Evolutionary conservation across 2,113 vertebrate genomes (phyloP), one percentile per base, ranked within the genome.

Genomic region (Sinocyclocheilus anshuiensis): DNA sequence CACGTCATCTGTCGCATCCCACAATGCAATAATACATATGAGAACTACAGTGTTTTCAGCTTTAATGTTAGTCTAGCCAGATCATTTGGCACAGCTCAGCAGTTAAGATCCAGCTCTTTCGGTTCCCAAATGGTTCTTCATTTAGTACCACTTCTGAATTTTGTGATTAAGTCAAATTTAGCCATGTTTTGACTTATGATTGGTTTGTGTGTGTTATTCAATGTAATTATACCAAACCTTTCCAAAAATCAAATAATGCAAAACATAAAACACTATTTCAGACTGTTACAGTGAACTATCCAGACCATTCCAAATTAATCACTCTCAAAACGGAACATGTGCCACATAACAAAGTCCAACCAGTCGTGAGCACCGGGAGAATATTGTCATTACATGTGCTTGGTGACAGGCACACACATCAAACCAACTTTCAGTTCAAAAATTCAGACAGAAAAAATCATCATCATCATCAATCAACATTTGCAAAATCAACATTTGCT

Each of bases 41-140:
- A 24, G 45, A 29, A 63, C 22, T 76, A 4, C 71, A n/a, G 24
- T 75, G 53, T 59, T 84, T 61, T 59, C 76, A 87, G 76, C 65
- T 69, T 29, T 33, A 69, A 3, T 16, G 18, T 59, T 42, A 36
- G 83, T 84, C 22, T 65, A 57, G 55, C 16, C 2, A 1, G 6
- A 20, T 3, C 16, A 57, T 57, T 57, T 57, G 18, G 18, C 55
- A 20, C 2, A 57, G 6, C 6, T 57, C 55, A 57, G 55, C 18
- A 57, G 55, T 57, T 57, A 57, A 55, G 53, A 20, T 55, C 53
- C 16, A 55, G 55, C 18, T 57, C 55, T 22, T 57, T 57, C 8
- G 6, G 55, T 57, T 57, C 6, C 55, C 55, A 57, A 57, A 57
- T 20, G 20, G 0, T 20, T 57, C 20, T 20, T 57, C 20, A 57